Evolutionary conservation across 2,888 invertebrate genomes (phyloP), one percentile per base, ranked within the genome.

Genomic region (Gisinianus flammeolus): DNA sequence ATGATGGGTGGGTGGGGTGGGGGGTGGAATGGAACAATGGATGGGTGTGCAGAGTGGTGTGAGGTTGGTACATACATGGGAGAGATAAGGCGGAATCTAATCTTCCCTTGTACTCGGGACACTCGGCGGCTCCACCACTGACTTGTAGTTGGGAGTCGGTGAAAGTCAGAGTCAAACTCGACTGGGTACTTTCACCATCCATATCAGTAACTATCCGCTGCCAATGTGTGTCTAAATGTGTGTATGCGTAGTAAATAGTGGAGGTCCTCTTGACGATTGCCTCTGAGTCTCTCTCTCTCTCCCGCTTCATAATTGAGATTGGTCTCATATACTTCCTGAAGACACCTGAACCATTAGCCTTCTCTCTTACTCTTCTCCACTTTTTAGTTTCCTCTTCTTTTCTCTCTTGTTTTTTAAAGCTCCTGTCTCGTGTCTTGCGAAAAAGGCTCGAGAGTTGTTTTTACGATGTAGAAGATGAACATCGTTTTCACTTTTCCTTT

Each of bases 321-420:
- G n/a, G 19, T 54, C 54, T 54, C 54, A 54, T 54, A 54, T 54
- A 54, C n/a, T 54, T 54, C n/a, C 54, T n/a, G n/a, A 54, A 54
- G 54, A 54, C 54, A 54, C 54, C 54, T 54, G 54, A 54, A 54
- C 54, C 54, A 54, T 54, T 54, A 5, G 44, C 44, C 6, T 16
- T 54, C 54, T 54, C 54, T 54, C 54, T 16, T 16, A n/a, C 16
- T 54, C 54, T 54, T 16, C 54, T n/a, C n/a, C n/a, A 16, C 54
- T n/a, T n/a, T n/a, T 19, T 64, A 16, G 30, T 26, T 64, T 12
- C 26, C 30, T 64, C 5, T 58, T 24, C n/a, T 22, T 58, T 58
- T 58, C n/a, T n/a, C 24, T 58, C n/a, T 64, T 26, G 3, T 28
- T 22, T 64, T 28, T 30, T 64, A 22, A 28, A 3, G 22, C 30